Evolutionary conservation across 2,113 vertebrate genomes (phyloP).

Genomic region (Scopus umbretta): DNA sequence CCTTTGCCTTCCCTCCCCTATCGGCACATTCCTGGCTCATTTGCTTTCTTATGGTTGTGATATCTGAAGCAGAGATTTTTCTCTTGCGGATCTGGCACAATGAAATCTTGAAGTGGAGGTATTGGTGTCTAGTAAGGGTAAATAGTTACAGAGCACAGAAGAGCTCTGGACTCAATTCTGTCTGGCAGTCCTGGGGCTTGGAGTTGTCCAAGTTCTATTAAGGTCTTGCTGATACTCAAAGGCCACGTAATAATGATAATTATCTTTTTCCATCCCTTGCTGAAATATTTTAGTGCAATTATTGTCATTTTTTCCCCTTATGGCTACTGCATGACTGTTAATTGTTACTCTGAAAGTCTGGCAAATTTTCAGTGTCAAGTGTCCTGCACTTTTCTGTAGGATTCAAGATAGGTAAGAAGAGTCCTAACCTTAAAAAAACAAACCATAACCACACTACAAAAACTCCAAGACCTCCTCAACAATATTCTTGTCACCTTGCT

Average conservation of each 20-base stretch:
- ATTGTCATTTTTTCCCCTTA: background rate
- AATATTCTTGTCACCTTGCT: background rate
- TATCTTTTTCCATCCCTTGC: background rate
- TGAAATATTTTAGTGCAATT: background rate
- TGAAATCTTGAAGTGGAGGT: background rate
- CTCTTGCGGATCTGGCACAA: background rate
- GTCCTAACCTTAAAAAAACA: background rate
- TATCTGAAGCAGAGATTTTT: background rate
- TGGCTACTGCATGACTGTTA: background rate
- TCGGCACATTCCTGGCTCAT: background rate
- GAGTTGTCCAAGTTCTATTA: background rate
- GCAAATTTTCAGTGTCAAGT: background rate
- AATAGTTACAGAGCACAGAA: background rate
- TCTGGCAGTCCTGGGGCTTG: background rate
- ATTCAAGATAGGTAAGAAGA: background rate
- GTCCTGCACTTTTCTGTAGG: background rate
- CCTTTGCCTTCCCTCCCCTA: background rate
- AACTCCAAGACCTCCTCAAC: rapidly evolving
- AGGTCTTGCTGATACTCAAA: background rate
- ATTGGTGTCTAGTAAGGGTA: background rate
- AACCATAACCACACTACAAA: background rate
- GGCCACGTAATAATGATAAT: background rate
- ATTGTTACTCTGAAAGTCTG: background rate
- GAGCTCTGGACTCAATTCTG: background rate
- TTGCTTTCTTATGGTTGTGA: background rate